Evolutionary conservation across 2,888 invertebrate species (phyloP).

Genomic region (Isoperla grammatica): DNA sequence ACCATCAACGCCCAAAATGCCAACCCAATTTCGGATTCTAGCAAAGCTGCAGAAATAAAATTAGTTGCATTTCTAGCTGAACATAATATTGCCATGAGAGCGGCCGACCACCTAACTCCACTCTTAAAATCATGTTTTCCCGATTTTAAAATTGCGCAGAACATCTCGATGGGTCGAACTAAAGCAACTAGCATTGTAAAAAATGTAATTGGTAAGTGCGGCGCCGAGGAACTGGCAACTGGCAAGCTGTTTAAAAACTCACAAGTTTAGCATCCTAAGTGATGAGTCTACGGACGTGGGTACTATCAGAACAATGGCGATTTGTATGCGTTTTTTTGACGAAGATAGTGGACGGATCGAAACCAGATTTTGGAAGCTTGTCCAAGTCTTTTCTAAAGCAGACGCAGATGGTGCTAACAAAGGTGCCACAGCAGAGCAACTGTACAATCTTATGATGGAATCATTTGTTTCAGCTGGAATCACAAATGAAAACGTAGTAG

Average conservation of each 20-base stretch:
- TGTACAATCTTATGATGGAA: constrained; percentile 16
- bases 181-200: constrained; percentile 12
- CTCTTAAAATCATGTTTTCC: constrained; percentile 4
- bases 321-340: constrained; percentile 34
- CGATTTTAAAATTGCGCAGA: constrained; percentile 18
- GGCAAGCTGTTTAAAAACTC: neutral
- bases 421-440: constrained; percentile 14
- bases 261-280: constrained; percentile 30
- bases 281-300: constrained; percentile 37
- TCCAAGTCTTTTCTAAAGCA: constrained; percentile 7
- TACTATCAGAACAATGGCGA: constrained; percentile 34
- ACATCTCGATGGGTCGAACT: constrained; percentile 12
- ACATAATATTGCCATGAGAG: constrained; percentile 34
- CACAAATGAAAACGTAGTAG: constrained; percentile 37
- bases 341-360: constrained; percentile 25
- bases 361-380: constrained; percentile 18
- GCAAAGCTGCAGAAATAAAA: constrained; percentile 27
- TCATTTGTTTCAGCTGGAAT: constrained; percentile 27
- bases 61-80: constrained; percentile 33
- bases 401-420: constrained; percentile 4
- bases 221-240: constrained; percentile 10
- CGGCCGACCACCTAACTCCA: constrained; percentile 18
- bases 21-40: constrained; percentile 10
- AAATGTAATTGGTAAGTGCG: constrained; percentile 16
- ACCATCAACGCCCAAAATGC: neutral